Evolutionary conservation across 2,113 vertebrate species (phyloP), one percentile per base, ranked within the genome.

Genomic region (Orycteropus afer): DNA sequence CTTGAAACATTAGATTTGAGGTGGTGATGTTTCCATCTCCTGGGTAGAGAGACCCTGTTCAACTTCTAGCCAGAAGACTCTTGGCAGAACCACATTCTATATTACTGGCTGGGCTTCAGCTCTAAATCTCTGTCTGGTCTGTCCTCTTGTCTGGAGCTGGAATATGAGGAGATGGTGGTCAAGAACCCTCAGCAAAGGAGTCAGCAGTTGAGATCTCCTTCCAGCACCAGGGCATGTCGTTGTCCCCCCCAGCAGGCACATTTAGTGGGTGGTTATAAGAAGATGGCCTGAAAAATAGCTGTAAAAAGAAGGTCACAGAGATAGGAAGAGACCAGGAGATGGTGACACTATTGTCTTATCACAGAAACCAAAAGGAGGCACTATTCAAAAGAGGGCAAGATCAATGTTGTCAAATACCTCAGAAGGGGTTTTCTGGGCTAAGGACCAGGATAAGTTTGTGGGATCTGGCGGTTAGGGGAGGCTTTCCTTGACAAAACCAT

Each of bases 351-450:
- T 63, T 53, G 0, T 65, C 61, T 51, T 65, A 5, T 78, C 49
- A 17, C 71, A 86, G 71, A 94, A 93, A 79, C 65, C 37, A 11
- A 81, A 37, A n/a, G 47, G 71, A 96, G 45, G 51, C 37, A 79
- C 51, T 69, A 74, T 59, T 79, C 65, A 51, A 73, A 80, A 42
- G 53, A 20, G 40, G 51, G 17, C 51, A 15, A 61, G 25, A 9
- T 55, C 49, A 63, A 25, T 86, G 61, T 29, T 34, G 10, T 73
- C 82, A 74, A 29, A 79, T 87, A 63, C 25, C 78, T 92, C 86
- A 29, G 14, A 77, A 90, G 45, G 67, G 37, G 53, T 53, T 88
- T 79, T 69, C 78, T 84, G 49, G 67, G 47, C 78, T 79, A 73
- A 90, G 32, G 55, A 71, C 61, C 71, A 78, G 51, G 17, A 63